Base-by-base conservation (phyloP, 2,113 vertebrate species). In the Gallinago undulata region DNA sequence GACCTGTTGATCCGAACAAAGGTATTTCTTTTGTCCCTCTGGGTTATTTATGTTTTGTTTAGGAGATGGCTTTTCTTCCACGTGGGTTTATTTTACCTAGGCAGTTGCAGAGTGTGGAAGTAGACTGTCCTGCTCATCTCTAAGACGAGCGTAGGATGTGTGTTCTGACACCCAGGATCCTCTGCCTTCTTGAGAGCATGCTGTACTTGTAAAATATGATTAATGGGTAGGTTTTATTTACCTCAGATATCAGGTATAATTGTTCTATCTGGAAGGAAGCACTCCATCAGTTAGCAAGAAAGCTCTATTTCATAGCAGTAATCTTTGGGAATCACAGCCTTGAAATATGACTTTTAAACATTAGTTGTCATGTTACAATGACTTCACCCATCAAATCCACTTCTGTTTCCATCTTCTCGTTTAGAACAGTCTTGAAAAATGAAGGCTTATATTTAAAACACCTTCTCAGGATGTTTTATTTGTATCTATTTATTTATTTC, bases 151-250 rank as follows among this genome's bases (percentile, higher is more conserved):
- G 7, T 13, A 56, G 55, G 68, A 33, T 7, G 3, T 17, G 60
- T 55, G n/a, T 76, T 81, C 79, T 78, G 69, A 41, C 74, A 63
- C 67, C 75, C 81, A 72, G 77, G 74, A 60, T 84, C 59, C 63
- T 82, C 53, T 48, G n/a, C 62, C 59, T 59, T 51, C 87, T 64
- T 56, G 67, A 70, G 87, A 69, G 60, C 37, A 50, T 19, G 25
- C 66, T 86, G 41, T 51, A 24, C 41, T 82, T 55, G 72, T 87
- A 92, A 95, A 83, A 85, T 72, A 37, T 57, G 79, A 94, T 78
- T 94, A 95, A 95, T 75, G 84, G 67, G 66, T 60, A 80, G 87
- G 74, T 79, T 96, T 95, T 96, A 96, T 96, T 96, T 96, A 89
- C 87, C 66, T 92, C 72, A 64, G 78, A 39, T 82, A 87, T 79